phyloP scores from a whole-genome alignment of 2,113 vertebrate species.

The Urocynchramus pylzowi region DNA sequence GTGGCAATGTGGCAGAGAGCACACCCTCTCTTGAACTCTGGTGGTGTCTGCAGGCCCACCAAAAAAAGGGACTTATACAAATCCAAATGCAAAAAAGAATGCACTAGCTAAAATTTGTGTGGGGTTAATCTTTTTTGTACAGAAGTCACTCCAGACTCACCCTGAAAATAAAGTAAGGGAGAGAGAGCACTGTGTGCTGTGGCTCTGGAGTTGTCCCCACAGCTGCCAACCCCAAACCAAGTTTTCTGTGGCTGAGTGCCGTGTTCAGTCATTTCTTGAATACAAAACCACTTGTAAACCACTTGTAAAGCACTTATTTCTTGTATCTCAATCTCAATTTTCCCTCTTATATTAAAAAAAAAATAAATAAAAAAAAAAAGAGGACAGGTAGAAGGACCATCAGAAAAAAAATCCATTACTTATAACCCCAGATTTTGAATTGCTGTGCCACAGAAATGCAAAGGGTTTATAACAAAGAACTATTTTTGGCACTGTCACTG shows the following conservation, averaged over 20 bases:
- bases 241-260: fast-evolving
- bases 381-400: fast-evolving
- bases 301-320: background rate
- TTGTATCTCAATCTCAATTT: background rate
- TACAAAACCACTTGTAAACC: background rate
- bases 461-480: background rate
- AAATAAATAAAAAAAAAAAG: background rate
- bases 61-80: background rate
- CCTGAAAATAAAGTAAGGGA: background rate
- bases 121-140: background rate
- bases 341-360: background rate
- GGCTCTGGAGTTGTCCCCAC: background rate
- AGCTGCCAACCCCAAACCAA: background rate
- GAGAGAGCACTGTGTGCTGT: background rate
- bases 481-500: background rate
- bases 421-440: background rate
- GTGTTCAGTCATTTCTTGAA: background rate
- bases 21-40: background rate
- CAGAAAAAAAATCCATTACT: background rate
- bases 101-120: background rate
- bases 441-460: background rate
- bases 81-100: background rate
- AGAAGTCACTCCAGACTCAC: background rate
- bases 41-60: background rate
- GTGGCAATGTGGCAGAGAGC: background rate